Evolutionary conservation across 2,888 invertebrate genomes (phyloP).

Genomic region (Pammene aurita): DNA sequence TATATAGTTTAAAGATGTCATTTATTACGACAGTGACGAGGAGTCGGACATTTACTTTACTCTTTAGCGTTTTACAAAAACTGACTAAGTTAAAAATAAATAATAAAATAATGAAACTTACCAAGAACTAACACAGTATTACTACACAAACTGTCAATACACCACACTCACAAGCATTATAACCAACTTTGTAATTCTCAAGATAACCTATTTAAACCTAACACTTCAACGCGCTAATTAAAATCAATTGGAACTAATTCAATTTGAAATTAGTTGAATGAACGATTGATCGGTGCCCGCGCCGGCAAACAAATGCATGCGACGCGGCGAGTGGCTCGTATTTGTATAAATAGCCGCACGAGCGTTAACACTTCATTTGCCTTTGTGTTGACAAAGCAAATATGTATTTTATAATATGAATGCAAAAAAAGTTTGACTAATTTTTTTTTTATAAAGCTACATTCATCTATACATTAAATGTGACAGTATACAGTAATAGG

Average conservation of each 20-base stretch:
- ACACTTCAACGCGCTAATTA: conserved; percentile 16
- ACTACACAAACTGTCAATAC: conserved; percentile 26
- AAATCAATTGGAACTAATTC: conserved; percentile 9
- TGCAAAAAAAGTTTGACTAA: too few species aligned
- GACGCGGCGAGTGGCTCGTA: conserved; percentile 58
- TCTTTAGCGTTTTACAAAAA: too few species aligned
- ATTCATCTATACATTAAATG: too few species aligned
- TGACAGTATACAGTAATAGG: too few species aligned
- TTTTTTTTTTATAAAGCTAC: too few species aligned
- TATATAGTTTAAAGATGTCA: too few species aligned
- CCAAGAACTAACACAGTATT: conserved; percentile 3
- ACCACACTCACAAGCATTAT: conserved; percentile 39
- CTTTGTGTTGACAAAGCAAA: neutral
- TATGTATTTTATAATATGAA: too few species aligned
- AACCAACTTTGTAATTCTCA: neutral
- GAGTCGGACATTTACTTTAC: too few species aligned
- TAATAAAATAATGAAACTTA: conserved; percentile 15
- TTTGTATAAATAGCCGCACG: conserved; percentile 69
- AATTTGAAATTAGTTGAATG: conserved; percentile 8
- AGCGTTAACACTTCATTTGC: conserved; percentile 26
- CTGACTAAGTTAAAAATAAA: too few species aligned
- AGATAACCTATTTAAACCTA: conserved; percentile 18
- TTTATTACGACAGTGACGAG: too few species aligned
- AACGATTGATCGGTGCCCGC: conserved; percentile 45
- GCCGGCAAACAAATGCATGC: conserved; percentile 58